Percentiles rank a stretch among this genome's conserved stretches.
Conservation (phyloP, 2,888 invertebrate genomes). For the Chalcis sispes region DNA sequence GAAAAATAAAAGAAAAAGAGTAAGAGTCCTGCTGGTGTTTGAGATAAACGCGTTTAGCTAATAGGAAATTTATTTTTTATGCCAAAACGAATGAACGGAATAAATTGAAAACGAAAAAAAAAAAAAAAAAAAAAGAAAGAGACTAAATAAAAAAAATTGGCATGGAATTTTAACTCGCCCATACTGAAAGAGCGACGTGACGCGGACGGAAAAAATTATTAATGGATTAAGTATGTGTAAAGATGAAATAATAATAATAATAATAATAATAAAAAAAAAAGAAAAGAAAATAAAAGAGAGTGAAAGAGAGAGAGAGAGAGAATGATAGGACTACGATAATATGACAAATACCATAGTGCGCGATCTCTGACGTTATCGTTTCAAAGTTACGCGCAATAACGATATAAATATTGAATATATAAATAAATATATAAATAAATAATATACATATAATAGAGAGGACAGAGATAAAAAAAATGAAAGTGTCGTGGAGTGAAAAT, state of each 20-base stretch:
- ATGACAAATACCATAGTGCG: conserved; percentile 57
- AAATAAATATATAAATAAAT: conserved; percentile 49
- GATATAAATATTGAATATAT: conserved; percentile 52
- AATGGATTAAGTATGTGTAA: not conserved
- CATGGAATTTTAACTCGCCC: conserved; percentile 6
- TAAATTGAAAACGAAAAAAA: conserved; percentile 6
- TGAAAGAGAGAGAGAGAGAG: not conserved
- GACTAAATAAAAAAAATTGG: conserved; percentile 20
- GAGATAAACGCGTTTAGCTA: conserved; percentile 61
- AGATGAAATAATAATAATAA: not conserved
- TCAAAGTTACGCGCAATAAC: conserved; percentile 52
- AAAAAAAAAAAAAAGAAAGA: conserved; percentile 8
- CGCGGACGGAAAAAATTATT: not conserved
- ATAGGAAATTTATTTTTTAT: conserved; percentile 75
- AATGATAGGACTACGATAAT: conserved; percentile 29
- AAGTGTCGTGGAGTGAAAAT: conserved; percentile 18
- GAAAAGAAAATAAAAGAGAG: conserved; percentile 5
- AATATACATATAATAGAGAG: conserved; percentile 27
- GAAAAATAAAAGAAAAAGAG: conserved; percentile 24
- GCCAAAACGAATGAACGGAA: conserved; percentile 61
- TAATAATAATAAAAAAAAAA: not conserved
- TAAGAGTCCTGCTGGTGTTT: conserved; percentile 48
- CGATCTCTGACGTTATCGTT: conserved; percentile 57
- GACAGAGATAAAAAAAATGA: conserved; percentile 8
- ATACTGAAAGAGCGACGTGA: conserved; percentile 12